Evolutionary conservation across 2,797 vertebrate genomes (phyloP).

Genomic region (Coracias cyanogaster): DNA sequence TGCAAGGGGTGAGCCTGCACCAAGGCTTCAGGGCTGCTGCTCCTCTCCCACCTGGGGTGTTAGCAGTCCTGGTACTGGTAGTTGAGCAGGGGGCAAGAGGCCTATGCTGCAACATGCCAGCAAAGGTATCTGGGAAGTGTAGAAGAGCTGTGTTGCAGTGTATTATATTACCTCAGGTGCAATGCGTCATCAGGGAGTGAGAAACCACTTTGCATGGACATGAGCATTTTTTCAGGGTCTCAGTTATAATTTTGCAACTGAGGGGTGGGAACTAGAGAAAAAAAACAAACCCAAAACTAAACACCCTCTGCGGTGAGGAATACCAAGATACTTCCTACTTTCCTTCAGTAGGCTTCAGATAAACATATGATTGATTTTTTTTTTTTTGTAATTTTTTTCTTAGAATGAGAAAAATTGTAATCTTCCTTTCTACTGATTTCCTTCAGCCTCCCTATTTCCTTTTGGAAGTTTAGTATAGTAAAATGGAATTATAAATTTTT

Average conservation of each 20-base stretch:
- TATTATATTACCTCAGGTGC: too few relatives aligned
- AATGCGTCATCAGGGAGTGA: not conserved
- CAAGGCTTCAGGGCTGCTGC: not conserved
- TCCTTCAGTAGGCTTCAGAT: not conserved
- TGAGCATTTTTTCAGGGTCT: not conserved
- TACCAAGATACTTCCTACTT: not conserved
- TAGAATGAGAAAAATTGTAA: not conserved
- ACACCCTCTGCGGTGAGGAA: not conserved
- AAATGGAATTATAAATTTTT: not conserved
- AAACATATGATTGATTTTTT: fast-evolving
- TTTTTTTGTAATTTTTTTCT: fast-evolving
- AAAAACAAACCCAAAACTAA: not conserved
- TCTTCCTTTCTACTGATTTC: not conserved
- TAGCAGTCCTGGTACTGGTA: not conserved
- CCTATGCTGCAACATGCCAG: not conserved
- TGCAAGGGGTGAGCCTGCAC: not conserved
- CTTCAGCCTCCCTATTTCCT: not conserved
- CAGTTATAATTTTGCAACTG: not conserved
- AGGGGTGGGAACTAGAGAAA: not conserved
- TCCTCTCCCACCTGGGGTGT: not conserved
- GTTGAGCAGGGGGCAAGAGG: not conserved
- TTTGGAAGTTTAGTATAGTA: not conserved
- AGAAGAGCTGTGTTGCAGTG: not conserved
- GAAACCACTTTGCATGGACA: not conserved
- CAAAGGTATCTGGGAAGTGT: fast-evolving